These are phyloP conservation scores for Neosilurus hyrtlii DNA, from an alignment of 2,797 vertebrate species.

Conservation along the genomic window DNA sequence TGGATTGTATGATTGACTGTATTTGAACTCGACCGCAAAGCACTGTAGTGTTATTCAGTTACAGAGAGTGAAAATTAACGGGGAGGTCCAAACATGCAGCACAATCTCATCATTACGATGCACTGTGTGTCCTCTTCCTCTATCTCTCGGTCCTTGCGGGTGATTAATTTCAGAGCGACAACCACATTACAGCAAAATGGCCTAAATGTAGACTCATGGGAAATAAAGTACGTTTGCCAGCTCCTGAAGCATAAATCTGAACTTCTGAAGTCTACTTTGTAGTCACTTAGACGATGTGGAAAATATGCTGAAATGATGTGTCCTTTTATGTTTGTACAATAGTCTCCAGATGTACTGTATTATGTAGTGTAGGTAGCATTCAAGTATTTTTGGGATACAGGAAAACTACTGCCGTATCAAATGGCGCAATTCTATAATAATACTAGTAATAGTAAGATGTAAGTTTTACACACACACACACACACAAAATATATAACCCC, in stretches of 20 bases:
- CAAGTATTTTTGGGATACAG: not conserved
- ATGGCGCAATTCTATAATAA: no score
- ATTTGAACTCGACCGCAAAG: not conserved
- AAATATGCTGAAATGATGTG: not conserved
- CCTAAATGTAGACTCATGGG: conserved; percentile 23
- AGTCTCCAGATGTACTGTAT: not conserved
- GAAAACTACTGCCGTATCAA: not conserved
- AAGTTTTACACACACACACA: no score
- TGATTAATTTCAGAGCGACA: conserved; percentile 74
- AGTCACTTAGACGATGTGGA: conserved; percentile 6
- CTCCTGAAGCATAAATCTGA: conserved; percentile 25
- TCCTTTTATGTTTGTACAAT: not conserved
- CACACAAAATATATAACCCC: no score
- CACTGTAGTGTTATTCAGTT: not conserved
- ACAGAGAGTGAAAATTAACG: not conserved
- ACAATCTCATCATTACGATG: not conserved
- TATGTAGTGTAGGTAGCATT: not conserved
- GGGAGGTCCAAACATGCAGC: not conserved
- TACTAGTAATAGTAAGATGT: no score
- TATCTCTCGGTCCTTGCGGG: conserved; percentile 51
- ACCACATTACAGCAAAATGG: conserved; percentile 68
- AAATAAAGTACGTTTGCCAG: conserved; percentile 54
- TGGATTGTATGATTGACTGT: not conserved
- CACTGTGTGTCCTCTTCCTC: not conserved
- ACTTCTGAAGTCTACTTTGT: not conserved